Evolutionary conservation across 2,113 vertebrate genomes (phyloP).

Genomic region (Stegastes partitus): DNA sequence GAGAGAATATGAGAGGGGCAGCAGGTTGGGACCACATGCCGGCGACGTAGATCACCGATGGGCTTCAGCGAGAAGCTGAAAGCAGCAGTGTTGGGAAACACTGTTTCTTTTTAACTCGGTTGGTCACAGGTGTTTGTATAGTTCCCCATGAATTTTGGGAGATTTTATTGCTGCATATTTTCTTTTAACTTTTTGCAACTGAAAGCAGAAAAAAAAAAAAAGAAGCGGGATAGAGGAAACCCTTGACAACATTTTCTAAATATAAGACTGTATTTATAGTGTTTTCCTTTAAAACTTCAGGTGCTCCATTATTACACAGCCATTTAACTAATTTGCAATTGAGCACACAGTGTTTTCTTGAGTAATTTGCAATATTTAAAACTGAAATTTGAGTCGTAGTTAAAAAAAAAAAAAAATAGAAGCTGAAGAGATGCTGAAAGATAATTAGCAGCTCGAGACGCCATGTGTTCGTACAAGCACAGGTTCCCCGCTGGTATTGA

Average conservation of each 20-base stretch:
- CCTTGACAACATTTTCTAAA: background rate
- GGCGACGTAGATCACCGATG: slow-evolving; percentile 64
- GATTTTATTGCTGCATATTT: background rate
- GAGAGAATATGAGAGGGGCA: slow-evolving; percentile 69
- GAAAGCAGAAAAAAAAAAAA: background rate
- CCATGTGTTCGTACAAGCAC: slow-evolving; percentile 86
- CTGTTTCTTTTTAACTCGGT: background rate
- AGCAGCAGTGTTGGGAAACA: slow-evolving; percentile 73
- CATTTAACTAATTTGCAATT: background rate
- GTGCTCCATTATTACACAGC: background rate
- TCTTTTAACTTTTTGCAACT: background rate
- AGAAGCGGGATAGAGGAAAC: background rate
- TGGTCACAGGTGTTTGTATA: background rate
- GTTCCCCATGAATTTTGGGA: slow-evolving; percentile 40
- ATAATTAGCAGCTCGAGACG: slow-evolving; percentile 83
- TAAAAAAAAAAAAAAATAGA: slow-evolving; percentile 30
- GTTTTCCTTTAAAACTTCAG: background rate
- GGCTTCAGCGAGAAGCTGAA: slow-evolving; percentile 67
- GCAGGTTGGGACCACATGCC: slow-evolving; percentile 82
- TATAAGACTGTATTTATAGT: too few relatives aligned
- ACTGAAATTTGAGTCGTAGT: slow-evolving; percentile 1
- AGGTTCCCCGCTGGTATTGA: slow-evolving; percentile 93
- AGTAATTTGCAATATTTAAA: slow-evolving; percentile 15
- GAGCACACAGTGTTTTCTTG: background rate
- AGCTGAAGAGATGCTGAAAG: slow-evolving; percentile 49